These are phyloP conservation scores for Drosophila paramelanica DNA, from an alignment of 2,888 invertebrate genomes.

Conservation along the genomic window DNA sequence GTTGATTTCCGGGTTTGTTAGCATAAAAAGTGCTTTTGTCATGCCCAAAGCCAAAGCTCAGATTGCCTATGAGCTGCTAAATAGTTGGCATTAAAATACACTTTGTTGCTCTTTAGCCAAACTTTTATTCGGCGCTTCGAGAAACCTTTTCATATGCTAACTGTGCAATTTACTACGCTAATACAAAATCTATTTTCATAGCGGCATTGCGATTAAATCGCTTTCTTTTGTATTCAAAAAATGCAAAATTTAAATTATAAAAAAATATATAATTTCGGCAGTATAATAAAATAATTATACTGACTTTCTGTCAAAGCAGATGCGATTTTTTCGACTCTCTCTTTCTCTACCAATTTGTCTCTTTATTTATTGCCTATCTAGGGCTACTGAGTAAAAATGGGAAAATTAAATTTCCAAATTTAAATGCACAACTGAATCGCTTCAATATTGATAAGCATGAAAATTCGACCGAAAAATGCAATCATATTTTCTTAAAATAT, in stretches of 20 bases:
- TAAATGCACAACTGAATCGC: no score
- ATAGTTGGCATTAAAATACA: neutral
- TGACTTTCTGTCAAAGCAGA: no score
- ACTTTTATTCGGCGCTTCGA: constrained; percentile 7
- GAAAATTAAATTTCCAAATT: no score
- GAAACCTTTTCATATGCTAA: constrained; percentile 5
- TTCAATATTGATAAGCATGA: no score
- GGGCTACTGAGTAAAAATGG: no score
- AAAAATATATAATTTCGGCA: no score
- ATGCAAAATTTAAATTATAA: constrained; percentile 18
- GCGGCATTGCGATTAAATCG: constrained; percentile 32
- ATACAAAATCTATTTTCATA: constrained; percentile 46
- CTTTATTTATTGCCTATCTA: no score
- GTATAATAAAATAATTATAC: no score
- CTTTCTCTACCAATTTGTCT: no score
- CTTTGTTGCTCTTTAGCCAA: constrained; percentile 1
- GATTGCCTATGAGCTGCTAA: constrained; percentile 5
- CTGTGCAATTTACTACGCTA: neutral
- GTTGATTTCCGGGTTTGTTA: constrained; percentile 71
- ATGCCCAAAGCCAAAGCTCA: neutral
- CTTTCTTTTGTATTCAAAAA: constrained; percentile 57
- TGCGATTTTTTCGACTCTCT: no score
- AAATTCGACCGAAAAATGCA: no score
- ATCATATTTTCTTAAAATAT: no score
- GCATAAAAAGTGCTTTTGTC: constrained; percentile 23